Base-by-base conservation (phyloP, 2,113 vertebrate genomes). In the Australoheros scitulus region DNA sequence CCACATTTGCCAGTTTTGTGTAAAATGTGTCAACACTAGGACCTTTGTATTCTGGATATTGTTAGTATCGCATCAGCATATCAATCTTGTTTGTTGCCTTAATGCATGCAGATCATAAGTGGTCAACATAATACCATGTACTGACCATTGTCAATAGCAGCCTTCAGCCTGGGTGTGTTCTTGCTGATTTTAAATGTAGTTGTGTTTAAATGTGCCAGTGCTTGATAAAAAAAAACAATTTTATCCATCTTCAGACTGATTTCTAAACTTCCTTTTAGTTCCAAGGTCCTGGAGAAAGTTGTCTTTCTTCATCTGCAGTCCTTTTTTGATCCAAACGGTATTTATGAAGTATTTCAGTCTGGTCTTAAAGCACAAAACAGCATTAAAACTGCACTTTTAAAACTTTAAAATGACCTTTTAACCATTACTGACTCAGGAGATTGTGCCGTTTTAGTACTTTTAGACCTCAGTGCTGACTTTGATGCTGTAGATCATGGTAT, bases 1-100 rank as follows among this genome's bases (percentile, higher is more conserved):
- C 47, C 11, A 1, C 32, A 55, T 83, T 18, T 47, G 64, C 77
- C 34, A 7, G 7, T 41, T 41, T 74, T 50, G 14, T 3, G 29
- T 58, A 18, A 32, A 29, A 20, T 14, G 68, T 55, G 47, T 52
- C 1, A 34, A 55, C 68, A 32, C 24, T 20, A 72, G 26, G 65
- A 10, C 65, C 43, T 55, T 72, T 76, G 15, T 83, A 22, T 29
- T 76, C n/a, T 84, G 11, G 43, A 38, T 15, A 86, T 83, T 26
- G 26, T 32, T 72, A 32, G 43, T 17, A 52, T 52, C 10, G 20
- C 26, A 72, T 52, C 65, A 4, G 15, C 10, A 52, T 52, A 72
- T 72, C 10, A 72, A 47, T 17, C 6, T 24, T 72, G 17, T 52
- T 72, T 72, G 24, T 72, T 50, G 47, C 29, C 24, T 50, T 70